A percentile compares a stretch with the other conserved stretches of the same genome.
These are phyloP conservation scores for Heliconius hewitsoni DNA, from an alignment of 1,140 invertebrate genomes.

Conservation along the genomic window DNA sequence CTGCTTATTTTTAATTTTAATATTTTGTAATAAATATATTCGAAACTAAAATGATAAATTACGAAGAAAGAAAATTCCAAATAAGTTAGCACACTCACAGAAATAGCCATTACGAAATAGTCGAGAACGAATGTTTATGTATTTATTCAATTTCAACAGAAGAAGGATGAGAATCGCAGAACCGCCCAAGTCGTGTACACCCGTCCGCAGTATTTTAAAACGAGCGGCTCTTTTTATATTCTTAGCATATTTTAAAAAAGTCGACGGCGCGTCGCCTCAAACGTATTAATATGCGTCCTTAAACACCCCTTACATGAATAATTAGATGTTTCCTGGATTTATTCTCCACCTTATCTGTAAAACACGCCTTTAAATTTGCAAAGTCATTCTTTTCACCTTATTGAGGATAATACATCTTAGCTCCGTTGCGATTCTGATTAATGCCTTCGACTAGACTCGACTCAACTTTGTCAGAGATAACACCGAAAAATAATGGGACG, in stretches of 20 bases:
- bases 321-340: conserved; percentile 78
- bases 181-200: conserved; percentile 64
- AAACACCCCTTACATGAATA: conserved; percentile 79
- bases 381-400: conserved; percentile 79
- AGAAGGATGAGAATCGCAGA: conserved; percentile 49
- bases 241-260: conserved; percentile 72
- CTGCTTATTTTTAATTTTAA: too few relatives aligned
- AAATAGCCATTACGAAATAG: not conserved
- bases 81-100: not conserved
- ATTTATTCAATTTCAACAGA: conserved; percentile 57
- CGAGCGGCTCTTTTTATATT: conserved; percentile 69
- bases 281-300: conserved; percentile 73
- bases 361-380: conserved; percentile 79
- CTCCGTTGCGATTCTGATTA: conserved; percentile 77
- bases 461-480: conserved; percentile 76
- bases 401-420: conserved; percentile 78
- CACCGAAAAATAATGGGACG: conserved; percentile 75
- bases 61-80: not conserved
- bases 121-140: conserved; percentile 36
- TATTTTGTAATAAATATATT: not conserved
- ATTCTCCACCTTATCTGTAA: conserved; percentile 68
- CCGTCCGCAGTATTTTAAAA: conserved; percentile 64
- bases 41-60: not conserved
- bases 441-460: conserved; percentile 70
- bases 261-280: conserved; percentile 47